phyloP scores from a whole-genome alignment of 2,797 vertebrate species.

The Malurus leucopterus region DNA sequence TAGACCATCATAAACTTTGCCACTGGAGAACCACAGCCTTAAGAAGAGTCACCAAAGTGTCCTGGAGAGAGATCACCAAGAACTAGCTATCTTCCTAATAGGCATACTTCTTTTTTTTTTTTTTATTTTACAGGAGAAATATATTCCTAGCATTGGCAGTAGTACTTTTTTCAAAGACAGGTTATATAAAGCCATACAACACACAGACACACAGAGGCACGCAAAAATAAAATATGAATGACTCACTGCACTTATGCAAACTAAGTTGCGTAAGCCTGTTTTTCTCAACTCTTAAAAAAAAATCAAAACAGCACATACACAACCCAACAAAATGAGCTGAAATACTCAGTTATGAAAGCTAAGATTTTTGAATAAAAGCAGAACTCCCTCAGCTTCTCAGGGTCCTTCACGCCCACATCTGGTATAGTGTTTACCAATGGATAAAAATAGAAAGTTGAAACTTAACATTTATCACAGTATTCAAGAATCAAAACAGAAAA shows the following conservation, averaged over 20 bases:
- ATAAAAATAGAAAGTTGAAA: conserved; percentile 56
- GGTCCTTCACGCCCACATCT: conserved; percentile 35
- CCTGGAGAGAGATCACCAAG: not conserved
- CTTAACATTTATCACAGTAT: conserved; percentile 35
- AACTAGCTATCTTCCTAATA: not conserved
- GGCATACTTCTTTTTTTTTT: not conserved
- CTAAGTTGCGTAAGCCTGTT: conserved; percentile 59
- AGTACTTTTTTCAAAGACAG: conserved; percentile 25
- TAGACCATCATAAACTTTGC: not conserved
- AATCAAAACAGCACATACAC: conserved; percentile 8
- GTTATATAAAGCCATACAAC: conserved; percentile 43
- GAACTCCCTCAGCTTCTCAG: conserved; percentile 39
- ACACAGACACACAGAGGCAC: conserved; percentile 10
- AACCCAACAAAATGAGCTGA: conserved; percentile 24
- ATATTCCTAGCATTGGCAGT: conserved; percentile 3
- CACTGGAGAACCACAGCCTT: not conserved
- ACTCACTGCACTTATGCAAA: conserved; percentile 65
- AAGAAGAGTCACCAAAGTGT: not conserved
- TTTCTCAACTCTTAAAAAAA: conserved; percentile 47
- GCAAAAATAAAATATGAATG: conserved; percentile 50
- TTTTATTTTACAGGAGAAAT: not conserved
- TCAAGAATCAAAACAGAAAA: conserved; percentile 39
- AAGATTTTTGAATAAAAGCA: conserved; percentile 55
- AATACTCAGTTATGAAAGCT: conserved; percentile 43
- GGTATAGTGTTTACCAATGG: conserved; percentile 19